phyloP scores from a whole-genome alignment of 2,113 vertebrate genomes.

The Monopterus albus region DNA sequence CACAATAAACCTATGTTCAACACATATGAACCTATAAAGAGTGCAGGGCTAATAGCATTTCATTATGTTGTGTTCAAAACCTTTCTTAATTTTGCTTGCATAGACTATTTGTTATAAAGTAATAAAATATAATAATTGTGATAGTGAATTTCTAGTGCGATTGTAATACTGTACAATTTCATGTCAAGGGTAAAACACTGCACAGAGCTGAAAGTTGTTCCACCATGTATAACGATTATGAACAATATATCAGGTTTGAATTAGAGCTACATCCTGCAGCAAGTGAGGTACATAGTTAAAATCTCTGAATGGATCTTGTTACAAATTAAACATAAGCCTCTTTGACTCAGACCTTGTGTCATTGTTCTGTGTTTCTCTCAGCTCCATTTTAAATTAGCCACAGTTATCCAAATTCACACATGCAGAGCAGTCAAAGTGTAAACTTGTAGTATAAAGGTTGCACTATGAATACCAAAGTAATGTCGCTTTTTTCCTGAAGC shows the following conservation, averaged over 20 bases:
- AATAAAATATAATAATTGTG: no score
- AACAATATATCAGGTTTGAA: slow-evolving; percentile 32
- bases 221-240: slow-evolving; percentile 23
- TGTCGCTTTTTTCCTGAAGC: background rate
- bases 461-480: slow-evolving; percentile 11
- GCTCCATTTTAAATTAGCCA: slow-evolving; percentile 42
- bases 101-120: no score
- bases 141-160: no score
- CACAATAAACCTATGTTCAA: no score
- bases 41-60: no score
- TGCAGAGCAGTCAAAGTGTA: slow-evolving; percentile 12
- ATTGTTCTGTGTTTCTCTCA: slow-evolving; percentile 42
- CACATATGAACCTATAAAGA: no score
- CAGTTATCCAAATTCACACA: slow-evolving; percentile 31
- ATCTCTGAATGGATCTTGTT: slow-evolving; percentile 33
- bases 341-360: slow-evolving; percentile 53
- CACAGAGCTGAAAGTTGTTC: no score
- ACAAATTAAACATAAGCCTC: slow-evolving; percentile 57
- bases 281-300: slow-evolving; percentile 31
- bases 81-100: no score
- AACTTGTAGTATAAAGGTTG: slow-evolving; percentile 4
- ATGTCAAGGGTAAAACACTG: no score
- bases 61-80: no score
- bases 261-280: slow-evolving; percentile 18
- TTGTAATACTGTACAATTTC: no score